Conservation (phyloP, 1,140 invertebrate genomes). For the Drosophila tristis region DNA sequence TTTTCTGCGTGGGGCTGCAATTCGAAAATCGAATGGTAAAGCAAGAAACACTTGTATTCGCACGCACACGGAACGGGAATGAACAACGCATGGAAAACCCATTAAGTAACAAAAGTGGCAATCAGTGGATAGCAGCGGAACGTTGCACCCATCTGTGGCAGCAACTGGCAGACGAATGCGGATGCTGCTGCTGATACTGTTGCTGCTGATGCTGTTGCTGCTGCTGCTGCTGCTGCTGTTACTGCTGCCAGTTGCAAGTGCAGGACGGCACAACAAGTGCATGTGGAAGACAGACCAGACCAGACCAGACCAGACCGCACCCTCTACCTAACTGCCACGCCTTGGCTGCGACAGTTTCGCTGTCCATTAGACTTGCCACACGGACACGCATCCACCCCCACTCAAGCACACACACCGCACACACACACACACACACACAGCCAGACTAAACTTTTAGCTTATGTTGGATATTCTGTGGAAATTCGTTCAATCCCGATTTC, state of each 20-base stretch:
- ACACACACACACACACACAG: slow-evolving; percentile 25
- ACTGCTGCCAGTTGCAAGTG: not conserved
- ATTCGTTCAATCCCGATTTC: slow-evolving; percentile 54
- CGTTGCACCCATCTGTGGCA: too few species aligned
- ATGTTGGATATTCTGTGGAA: not conserved
- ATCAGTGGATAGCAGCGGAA: too few species aligned
- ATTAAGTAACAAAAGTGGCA: too few species aligned
- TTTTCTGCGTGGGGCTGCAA: slow-evolving; percentile 4
- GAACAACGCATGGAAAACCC: too few species aligned
- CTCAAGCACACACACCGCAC: slow-evolving; percentile 16
- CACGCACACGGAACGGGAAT: too few species aligned
- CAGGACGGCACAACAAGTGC: slow-evolving; percentile 45
- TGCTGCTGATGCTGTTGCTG: not conserved
- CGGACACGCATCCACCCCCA: slow-evolving; percentile 17
- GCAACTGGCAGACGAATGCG: too few species aligned
- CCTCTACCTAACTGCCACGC: slow-evolving; percentile 58
- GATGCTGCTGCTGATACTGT: not conserved
- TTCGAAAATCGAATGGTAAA: not conserved
- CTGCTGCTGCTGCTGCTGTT: not conserved
- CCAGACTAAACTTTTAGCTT: slow-evolving; percentile 30
- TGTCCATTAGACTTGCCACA: slow-evolving; percentile 59
- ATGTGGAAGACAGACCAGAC: slow-evolving; percentile 21
- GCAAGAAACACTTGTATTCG: too few species aligned
- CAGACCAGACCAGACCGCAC: slow-evolving; percentile 25
- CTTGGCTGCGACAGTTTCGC: slow-evolving; percentile 58